phyloP scores from a whole-genome alignment of 1,140 invertebrate species.

The Pomacea maculata region DNA sequence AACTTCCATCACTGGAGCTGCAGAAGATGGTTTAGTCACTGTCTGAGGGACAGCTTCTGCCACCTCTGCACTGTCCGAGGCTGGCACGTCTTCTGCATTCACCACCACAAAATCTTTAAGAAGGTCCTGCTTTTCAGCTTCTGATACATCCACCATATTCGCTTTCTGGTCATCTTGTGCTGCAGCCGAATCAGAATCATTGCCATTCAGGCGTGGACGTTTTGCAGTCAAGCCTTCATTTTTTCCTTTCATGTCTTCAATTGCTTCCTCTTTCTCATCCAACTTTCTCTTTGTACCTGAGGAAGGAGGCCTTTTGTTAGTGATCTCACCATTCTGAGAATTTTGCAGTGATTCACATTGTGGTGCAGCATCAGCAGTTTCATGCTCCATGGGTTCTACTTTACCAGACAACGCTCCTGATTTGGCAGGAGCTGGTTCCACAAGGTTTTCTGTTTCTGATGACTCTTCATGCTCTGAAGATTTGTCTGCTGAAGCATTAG shows the following conservation, averaged over 20 bases:
- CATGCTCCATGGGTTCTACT: constrained; percentile 22
- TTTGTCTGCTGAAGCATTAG: constrained; percentile 11
- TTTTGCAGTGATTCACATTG: not conserved
- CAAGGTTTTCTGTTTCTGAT: not conserved
- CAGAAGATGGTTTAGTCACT: not conserved
- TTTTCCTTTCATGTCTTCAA: constrained; percentile 1
- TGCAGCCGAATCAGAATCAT: constrained; percentile 15
- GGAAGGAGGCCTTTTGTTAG: constrained; percentile 6
- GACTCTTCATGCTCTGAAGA: constrained; percentile 4
- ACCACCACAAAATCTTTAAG: constrained; percentile 55
- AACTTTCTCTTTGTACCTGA: constrained; percentile 28
- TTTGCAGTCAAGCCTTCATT: not conserved
- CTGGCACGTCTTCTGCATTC: constrained; percentile 54
- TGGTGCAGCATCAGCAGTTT: constrained; percentile 9
- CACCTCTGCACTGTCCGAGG: constrained; percentile 53
- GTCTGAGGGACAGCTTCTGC: constrained; percentile 21
- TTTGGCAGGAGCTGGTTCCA: not conserved
- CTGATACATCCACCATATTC: constrained; percentile 12
- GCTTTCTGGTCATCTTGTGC: constrained; percentile 4
- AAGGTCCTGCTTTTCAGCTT: constrained; percentile 27
- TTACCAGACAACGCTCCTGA: too few relatives aligned
- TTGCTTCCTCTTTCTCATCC: constrained; percentile 22
- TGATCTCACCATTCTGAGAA: not conserved
- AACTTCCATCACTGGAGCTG: not conserved
- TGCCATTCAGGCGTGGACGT: constrained; percentile 15